Percentiles rank a stretch among this genome's conserved stretches.
phyloP scores from a whole-genome alignment of 23 tunicate genomes.

The Trididemnum miniatum region DNA sequence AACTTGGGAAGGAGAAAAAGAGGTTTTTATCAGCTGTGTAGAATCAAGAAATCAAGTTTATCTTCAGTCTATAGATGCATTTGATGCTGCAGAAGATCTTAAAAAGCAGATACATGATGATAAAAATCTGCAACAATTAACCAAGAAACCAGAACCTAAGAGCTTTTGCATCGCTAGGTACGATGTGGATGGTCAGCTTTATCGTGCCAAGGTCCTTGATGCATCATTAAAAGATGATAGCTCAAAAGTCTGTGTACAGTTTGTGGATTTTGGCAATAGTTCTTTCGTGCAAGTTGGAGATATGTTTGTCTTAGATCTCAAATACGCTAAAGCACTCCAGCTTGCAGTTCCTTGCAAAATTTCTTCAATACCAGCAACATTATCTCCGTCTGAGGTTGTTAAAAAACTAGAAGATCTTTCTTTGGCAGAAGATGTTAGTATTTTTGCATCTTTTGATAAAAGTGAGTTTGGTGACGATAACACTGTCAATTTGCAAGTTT shows the following conservation, averaged over 20 bases:
- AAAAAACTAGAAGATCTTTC: conserved; percentile 44
- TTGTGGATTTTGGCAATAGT: conserved; percentile 79
- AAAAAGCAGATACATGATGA: conserved; percentile 31
- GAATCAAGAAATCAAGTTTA: conserved; percentile 45
- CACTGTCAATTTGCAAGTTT: conserved; percentile 1
- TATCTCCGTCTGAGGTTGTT: background rate
- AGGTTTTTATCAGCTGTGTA: conserved; percentile 71
- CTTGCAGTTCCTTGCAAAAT: conserved; percentile 42
- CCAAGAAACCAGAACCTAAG: background rate
- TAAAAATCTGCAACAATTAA: background rate
- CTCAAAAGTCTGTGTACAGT: conserved; percentile 12
- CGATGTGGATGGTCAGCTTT: conserved; percentile 51
- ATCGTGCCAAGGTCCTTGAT: conserved; percentile 44
- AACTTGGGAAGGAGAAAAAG: conserved; percentile 19
- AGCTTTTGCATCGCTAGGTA: conserved; percentile 27
- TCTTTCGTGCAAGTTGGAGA: background rate
- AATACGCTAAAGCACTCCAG: conserved; percentile 30
- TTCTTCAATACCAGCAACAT: background rate
- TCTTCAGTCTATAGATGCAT: conserved; percentile 35
- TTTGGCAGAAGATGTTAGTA: conserved; percentile 21
- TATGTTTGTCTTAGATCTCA: background rate
- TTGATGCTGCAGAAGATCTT: conserved; percentile 26
- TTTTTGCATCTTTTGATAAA: conserved; percentile 9
- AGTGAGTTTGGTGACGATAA: background rate
- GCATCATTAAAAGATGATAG: background rate